A percentile compares a stretch with the other conserved stretches of the same genome.
These are phyloP conservation scores for Leuciscus waleckii DNA, from an alignment of 2,797 vertebrate species.

Conservation along the genomic window DNA sequence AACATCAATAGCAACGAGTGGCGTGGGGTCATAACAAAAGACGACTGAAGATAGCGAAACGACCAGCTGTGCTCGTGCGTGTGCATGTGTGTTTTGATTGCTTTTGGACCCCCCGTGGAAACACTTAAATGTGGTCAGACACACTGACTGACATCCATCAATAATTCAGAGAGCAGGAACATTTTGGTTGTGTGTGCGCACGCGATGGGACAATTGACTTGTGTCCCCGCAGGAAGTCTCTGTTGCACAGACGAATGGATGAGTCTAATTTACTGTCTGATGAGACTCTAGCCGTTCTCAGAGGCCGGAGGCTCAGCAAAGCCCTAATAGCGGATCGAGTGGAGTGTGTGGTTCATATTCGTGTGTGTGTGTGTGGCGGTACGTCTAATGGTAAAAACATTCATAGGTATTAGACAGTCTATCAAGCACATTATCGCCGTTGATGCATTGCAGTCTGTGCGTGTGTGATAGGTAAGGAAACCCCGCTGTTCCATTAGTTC, in stretches of 20 bases:
- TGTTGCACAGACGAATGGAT: conserved; percentile 69
- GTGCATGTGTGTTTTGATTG: conserved; percentile 56
- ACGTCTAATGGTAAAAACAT: conserved; percentile 35
- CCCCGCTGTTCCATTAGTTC: neutral
- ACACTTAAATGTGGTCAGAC: conserved; percentile 77
- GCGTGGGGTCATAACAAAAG: conserved; percentile 24
- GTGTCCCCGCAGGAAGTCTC: conserved; percentile 67
- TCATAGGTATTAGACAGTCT: conserved; percentile 34
- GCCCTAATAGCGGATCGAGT: conserved; percentile 34
- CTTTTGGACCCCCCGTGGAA: conserved; percentile 56
- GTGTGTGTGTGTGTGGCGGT: conserved; percentile 34
- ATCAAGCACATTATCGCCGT: conserved; percentile 39
- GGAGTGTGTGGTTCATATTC: conserved; percentile 26
- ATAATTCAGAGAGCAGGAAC: conserved; percentile 74
- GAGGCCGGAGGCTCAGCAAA: conserved; percentile 20
- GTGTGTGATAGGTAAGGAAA: conserved; percentile 27
- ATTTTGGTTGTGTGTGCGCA: conserved; percentile 62
- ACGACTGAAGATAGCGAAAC: conserved; percentile 13
- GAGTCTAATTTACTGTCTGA: conserved; percentile 72
- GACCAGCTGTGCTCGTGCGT: conserved; percentile 40
- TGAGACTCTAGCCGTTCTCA: conserved; percentile 50
- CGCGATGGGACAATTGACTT: conserved; percentile 61
- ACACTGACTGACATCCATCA: conserved; percentile 74
- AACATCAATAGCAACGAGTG: conserved; percentile 12
- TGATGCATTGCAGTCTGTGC: conserved; percentile 31